Conservation (phyloP, 64 coral and sea anemone genomes). For the Montipora cactus region DNA sequence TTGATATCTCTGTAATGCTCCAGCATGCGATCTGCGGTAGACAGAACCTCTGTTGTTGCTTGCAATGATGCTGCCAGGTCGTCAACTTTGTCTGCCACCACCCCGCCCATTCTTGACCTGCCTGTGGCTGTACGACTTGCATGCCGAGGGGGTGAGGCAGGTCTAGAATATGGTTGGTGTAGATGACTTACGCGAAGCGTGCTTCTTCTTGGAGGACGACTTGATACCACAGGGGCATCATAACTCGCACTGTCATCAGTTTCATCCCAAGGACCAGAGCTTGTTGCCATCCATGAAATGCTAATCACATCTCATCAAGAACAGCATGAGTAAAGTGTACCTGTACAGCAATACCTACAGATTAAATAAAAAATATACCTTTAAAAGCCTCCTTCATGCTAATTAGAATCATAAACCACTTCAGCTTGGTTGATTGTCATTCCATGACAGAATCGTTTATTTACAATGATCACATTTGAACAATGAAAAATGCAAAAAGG, state of each 20-base stretch:
- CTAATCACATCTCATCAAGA: background rate
- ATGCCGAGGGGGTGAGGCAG: conserved; percentile 6
- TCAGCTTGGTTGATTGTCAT: no score
- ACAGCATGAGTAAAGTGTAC: background rate
- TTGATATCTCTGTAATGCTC: conserved; percentile 98
- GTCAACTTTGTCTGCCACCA: conserved; percentile 87
- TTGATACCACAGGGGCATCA: conserved; percentile 62
- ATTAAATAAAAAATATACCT: background rate
- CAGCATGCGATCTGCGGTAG: conserved; percentile 98
- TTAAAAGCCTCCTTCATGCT: background rate
- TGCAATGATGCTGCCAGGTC: conserved; percentile 95
- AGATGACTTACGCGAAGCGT: conserved; percentile 91
- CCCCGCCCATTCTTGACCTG: conserved; percentile 61
- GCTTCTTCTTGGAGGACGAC: conserved; percentile 77
- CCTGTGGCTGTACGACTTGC: conserved; percentile 45
- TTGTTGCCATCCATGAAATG: conserved; percentile 91
- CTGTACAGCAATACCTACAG: background rate
- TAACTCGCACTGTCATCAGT: conserved; percentile 86
- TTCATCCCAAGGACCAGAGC: conserved; percentile 94
- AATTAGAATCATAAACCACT: background rate
- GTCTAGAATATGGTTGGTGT: conserved; percentile 22
- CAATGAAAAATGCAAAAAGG: no score
- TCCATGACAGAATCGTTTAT: no score
- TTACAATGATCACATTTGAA: no score
- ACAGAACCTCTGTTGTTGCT: conserved; percentile 94